Evolutionary conservation across 1,140 invertebrate species (phyloP), one percentile per base, ranked within the genome.

Genomic region (Drosophila navojoa): DNA sequence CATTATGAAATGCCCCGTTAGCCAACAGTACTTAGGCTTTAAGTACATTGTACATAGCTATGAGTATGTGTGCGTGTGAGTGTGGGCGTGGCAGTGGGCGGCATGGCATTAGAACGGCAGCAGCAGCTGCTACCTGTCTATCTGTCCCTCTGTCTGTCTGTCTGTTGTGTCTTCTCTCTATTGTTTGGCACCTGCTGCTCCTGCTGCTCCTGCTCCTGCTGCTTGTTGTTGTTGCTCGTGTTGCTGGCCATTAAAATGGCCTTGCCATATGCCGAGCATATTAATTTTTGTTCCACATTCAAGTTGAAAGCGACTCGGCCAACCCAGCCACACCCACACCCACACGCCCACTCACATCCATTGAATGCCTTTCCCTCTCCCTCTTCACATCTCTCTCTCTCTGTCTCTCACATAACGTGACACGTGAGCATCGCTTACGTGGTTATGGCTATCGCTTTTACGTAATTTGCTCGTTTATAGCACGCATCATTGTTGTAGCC

Each of bases 381-480:
- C 42, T 15, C 42, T 32, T 7, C 42, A 22, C 42, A 22, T 22
- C 19, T 22, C 32, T 35, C 32, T 35, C 35, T 11, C 35, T 50
- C 3, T 3, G 2, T 5, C 47, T n/a, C 64, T 47, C 25, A 59
- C 57, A 42, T 63, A 61, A 62, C 75, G 72, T 75, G 80, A 76
- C 80, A 82, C 80, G 80, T 84, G 80, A 80, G 77, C 57, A 60
- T 55, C 69, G 62, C 54, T 79, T 81, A 87, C 75, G 63, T 78
- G 71, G 78, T 85, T 85, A 87, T 69, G 81, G 81, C 81, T 87
- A 82, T 87, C 64, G 76, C 52, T 69, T 81, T 87, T 82, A 87
- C 69, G 82, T 86, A 87, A 86, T 87, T 86, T 79, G 59, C 78
- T 74, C 40, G 67, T 74, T 74, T 70, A 74, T 70, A 38, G 59